phyloP scores from a whole-genome alignment of 2,797 vertebrate species.

The Girardinus metallicus region DNA sequence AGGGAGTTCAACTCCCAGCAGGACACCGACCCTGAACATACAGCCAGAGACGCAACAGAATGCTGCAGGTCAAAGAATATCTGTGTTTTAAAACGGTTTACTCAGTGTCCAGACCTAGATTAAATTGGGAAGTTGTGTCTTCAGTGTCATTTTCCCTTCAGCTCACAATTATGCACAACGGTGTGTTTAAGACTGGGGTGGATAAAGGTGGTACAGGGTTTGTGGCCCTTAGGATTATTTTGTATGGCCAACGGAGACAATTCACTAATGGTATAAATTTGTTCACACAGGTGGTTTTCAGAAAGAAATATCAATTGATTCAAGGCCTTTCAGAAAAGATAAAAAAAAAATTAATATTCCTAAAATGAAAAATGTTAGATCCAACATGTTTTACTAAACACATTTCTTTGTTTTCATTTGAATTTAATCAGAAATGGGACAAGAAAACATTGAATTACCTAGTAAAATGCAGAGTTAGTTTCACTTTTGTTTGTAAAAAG shows the following conservation, averaged over 20 bases:
- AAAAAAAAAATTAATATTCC: background rate
- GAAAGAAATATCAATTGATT: background rate
- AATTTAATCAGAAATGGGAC: background rate
- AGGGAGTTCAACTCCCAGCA: background rate
- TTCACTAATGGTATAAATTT: background rate
- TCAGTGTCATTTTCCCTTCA: background rate
- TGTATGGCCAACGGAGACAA: background rate
- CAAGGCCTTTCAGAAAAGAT: background rate
- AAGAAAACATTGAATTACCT: background rate
- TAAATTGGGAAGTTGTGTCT: background rate
- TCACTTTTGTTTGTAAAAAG: background rate
- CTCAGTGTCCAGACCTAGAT: background rate
- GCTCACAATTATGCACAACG: background rate
- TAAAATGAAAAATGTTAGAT: background rate
- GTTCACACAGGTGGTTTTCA: background rate
- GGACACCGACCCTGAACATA: background rate
- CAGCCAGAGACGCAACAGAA: background rate
- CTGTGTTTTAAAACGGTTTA: background rate
- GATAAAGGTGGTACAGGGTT: background rate
- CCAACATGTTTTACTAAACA: background rate
- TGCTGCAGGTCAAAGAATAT: background rate
- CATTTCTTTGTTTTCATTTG: background rate
- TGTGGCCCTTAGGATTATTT: background rate
- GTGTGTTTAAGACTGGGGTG: background rate
- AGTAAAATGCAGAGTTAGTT: too few species aligned